Conservation (phyloP, 2,113 vertebrate genomes). For the Trogon melanurus region DNA sequence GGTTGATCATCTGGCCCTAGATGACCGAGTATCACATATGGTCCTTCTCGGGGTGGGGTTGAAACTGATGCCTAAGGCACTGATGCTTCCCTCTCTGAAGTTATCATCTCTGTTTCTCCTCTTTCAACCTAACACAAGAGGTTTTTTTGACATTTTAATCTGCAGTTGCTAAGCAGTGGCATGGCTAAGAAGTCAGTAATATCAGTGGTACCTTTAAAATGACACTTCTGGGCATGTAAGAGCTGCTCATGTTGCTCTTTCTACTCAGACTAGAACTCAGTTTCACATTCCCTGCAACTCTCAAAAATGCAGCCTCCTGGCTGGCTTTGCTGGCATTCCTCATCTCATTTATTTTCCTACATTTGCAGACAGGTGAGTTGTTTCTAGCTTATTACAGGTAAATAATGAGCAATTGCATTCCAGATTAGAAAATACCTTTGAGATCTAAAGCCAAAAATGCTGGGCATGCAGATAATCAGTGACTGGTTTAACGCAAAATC, state of each 20-base stretch:
- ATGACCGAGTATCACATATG: neutral
- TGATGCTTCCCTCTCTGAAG: neutral
- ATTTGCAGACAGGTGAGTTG: neutral
- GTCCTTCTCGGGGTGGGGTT: neutral
- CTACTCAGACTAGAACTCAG: neutral
- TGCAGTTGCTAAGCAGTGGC: constrained; percentile 41
- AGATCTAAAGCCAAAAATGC: neutral
- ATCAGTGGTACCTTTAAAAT: neutral
- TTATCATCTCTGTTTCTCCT: neutral
- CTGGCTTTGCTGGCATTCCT: neutral
- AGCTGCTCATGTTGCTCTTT: neutral
- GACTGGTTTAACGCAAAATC: neutral
- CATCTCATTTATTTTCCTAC: neutral
- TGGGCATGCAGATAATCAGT: neutral
- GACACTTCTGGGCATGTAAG: neutral
- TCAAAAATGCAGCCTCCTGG: neutral
- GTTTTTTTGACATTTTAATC: neutral
- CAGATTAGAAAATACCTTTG: neutral
- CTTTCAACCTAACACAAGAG: neutral
- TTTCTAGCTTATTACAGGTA: neutral
- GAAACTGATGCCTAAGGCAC: neutral
- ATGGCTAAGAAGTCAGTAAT: neutral
- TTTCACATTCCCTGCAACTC: neutral
- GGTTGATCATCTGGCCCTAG: neutral
- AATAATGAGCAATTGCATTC: neutral